Percentiles rank a stretch among this genome's conserved stretches.
Evolutionary conservation across 2,113 vertebrate species (phyloP).

Genomic region (Sinocyclocheilus rhinocerous): DNA sequence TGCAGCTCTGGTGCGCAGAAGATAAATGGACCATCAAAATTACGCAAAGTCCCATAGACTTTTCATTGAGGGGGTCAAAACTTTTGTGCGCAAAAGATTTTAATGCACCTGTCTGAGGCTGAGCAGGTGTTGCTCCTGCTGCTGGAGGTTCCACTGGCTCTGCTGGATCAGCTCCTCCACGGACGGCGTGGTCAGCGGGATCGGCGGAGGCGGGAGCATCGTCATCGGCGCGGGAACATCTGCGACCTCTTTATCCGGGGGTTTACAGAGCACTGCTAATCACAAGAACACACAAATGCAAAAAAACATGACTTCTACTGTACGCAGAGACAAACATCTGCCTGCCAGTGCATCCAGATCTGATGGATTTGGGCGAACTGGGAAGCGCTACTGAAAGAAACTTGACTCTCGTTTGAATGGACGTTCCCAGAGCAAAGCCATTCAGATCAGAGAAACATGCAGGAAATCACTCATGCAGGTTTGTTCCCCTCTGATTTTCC

Average conservation of each 20-base stretch:
- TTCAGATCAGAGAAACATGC: constrained; percentile 42
- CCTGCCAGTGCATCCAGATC: too few species aligned
- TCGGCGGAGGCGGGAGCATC: constrained; percentile 65
- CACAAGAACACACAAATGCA: too few species aligned
- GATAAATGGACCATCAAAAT: too few species aligned
- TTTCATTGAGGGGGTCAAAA: too few species aligned
- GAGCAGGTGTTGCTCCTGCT: too few species aligned
- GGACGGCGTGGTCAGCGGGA: constrained; percentile 69
- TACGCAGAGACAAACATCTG: too few species aligned
- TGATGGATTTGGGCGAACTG: constrained; percentile 29
- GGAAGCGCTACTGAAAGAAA: not conserved
- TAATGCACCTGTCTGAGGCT: too few species aligned
- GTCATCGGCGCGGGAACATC: constrained; percentile 78
- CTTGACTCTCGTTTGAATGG: constrained; percentile 30
- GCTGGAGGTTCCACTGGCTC: constrained; percentile 96
- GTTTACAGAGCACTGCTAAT: too few species aligned
- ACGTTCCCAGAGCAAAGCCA: constrained; percentile 41
- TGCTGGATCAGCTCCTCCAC: constrained; percentile 95
- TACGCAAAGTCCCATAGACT: too few species aligned
- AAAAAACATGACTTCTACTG: too few species aligned
- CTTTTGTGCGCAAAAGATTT: too few species aligned
- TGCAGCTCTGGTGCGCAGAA: too few species aligned
- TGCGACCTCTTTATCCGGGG: constrained; percentile 74
- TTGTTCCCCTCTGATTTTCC: constrained; percentile 10
- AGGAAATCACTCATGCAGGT: constrained; percentile 48